Conservation (phyloP, 1,140 invertebrate genomes). For the Colletes gigas region DNA sequence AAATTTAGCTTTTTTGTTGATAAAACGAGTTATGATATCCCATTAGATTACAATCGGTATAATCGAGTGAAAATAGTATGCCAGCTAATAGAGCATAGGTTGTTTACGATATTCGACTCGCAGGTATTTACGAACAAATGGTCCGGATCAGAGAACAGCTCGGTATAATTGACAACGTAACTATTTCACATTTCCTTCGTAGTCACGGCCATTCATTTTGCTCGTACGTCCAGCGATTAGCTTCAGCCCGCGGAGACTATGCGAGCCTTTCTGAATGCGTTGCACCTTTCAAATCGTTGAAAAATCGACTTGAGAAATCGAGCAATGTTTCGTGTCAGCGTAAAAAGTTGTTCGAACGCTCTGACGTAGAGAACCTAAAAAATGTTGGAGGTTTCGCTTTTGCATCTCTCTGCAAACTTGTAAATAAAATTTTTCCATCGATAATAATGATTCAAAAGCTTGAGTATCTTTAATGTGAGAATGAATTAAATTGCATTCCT, state of each 20-base stretch:
- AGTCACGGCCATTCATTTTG: neutral
- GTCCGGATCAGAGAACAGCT: neutral
- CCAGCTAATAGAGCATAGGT: constrained; percentile 5
- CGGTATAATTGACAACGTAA: constrained; percentile 1
- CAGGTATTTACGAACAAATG: neutral
- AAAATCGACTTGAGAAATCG: neutral
- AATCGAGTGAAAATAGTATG: neutral
- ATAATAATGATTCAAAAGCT: no score
- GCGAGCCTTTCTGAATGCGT: neutral
- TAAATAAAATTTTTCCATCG: no score
- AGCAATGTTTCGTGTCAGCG: no score
- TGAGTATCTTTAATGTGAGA: no score
- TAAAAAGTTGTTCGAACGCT: no score
- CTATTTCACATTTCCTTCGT: constrained; percentile 8
- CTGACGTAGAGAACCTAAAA: no score
- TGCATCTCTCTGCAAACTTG: no score
- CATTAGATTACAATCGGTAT: neutral
- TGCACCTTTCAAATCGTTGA: constrained; percentile 1
- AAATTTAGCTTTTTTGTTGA: neutral
- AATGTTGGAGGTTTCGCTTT: no score
- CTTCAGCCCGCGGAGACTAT: constrained; percentile 2
- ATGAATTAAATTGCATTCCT: no score
- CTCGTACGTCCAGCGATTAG: neutral
- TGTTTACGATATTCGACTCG: constrained; percentile 1
- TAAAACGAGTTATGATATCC: neutral